Base-by-base conservation (phyloP, 1,140 invertebrate species). In the Ruditapes philippinarum region DNA sequence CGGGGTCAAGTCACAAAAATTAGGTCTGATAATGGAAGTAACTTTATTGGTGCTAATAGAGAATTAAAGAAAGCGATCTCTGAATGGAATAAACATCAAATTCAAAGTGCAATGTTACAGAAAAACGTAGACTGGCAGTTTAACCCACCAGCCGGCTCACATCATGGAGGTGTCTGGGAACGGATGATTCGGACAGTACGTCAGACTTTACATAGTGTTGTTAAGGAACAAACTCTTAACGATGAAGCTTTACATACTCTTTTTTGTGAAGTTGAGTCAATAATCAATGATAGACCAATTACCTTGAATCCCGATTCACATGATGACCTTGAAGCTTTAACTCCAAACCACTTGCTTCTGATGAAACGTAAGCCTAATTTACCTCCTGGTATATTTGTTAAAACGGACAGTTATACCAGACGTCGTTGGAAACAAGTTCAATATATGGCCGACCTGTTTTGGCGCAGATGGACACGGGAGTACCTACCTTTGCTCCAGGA, bases 381-480 rank as follows among this genome's bases (percentile, higher is more conserved):
- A n/a, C n/a, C n/a, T n/a, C n/a, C n/a, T n/a, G n/a, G n/a, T n/a
- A n/a, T n/a, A n/a, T n/a, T n/a, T n/a, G n/a, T n/a, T 5, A 81
- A 81, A 33, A 38, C 78, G 28, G 90, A 93, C 76, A 88, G 73
- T 57, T 93, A 91, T 70, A 36, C 28, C 12, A 57, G 83, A 45
- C 45, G 90, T 40, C 28, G 88, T 36, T 93, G 91, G 93, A 60
- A 89, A n/a, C 88, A 92, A 82, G 88, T 91, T 12, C 91, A 93
- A 45, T 92, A 92, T 49, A 40, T n/a, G n/a, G n/a, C n/a, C n/a
- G n/a, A n/a, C n/a, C n/a, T n/a, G n/a, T n/a, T n/a, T n/a, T n/a
- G n/a, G n/a, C n/a, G n/a, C n/a, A n/a, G n/a, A n/a, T n/a, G n/a
- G n/a, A n/a, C n/a, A n/a, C n/a, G n/a, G n/a, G n/a, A n/a, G n/a